These are phyloP conservation scores for Minunthozetes semirufus DNA, from an alignment of 2,888 invertebrate species.

Conservation along the genomic window DNA sequence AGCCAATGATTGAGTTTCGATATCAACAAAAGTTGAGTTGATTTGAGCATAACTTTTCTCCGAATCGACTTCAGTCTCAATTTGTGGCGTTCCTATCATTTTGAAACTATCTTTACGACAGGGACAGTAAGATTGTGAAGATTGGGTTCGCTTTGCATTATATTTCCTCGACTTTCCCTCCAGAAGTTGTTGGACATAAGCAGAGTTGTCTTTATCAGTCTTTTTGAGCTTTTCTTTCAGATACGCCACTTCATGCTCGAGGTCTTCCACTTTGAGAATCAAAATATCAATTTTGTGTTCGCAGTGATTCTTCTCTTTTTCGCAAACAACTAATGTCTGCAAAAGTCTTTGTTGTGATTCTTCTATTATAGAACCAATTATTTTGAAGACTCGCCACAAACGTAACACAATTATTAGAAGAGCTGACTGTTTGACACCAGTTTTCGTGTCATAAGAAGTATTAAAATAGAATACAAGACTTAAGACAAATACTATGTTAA, in stretches of 20 bases:
- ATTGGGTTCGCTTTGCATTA: conserved; percentile 36
- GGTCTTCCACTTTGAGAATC: conserved; percentile 44
- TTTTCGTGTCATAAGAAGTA: conserved; percentile 35
- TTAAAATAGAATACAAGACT: conserved; percentile 41
- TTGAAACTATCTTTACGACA: conserved; percentile 32
- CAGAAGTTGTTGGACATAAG: conserved; percentile 25
- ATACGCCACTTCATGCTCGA: conserved; percentile 45
- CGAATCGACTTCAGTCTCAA: background rate
- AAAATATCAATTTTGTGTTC: conserved; percentile 44
- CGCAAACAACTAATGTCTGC: conserved; percentile 42
- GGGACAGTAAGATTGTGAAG: conserved; percentile 23
- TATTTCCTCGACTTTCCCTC: conserved; percentile 37
- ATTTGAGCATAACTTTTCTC: background rate
- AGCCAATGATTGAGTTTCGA: background rate
- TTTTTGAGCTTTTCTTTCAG: conserved; percentile 44
- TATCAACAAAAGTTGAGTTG: background rate
- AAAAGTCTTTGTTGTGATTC: conserved; percentile 42
- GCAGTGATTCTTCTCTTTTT: conserved; percentile 43
- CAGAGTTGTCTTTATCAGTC: conserved; percentile 41
- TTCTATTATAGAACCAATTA: conserved; percentile 42
- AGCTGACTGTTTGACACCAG: conserved; percentile 41
- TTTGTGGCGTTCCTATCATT: background rate
- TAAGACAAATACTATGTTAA: conserved; percentile 42
- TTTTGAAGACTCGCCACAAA: conserved; percentile 42
- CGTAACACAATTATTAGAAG: conserved; percentile 42